Evolutionary conservation across 2,113 vertebrate species (phyloP).

Genomic region (Phalacrocorax carbo): DNA sequence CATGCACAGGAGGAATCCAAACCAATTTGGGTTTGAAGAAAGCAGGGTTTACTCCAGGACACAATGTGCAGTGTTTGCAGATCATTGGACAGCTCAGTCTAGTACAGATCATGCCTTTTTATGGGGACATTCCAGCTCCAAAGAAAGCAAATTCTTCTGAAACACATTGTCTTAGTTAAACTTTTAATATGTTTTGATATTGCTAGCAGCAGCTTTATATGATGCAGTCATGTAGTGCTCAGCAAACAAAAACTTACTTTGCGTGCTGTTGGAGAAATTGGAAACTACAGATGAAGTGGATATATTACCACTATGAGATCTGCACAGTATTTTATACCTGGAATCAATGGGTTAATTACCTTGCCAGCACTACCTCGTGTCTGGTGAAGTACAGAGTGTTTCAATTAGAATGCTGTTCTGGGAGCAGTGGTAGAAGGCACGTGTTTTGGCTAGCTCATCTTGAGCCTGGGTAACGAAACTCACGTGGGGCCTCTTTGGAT

Average conservation of each 20-base stretch:
- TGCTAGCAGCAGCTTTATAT: constrained; percentile 66
- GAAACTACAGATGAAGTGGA: neutral
- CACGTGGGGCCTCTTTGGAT: neutral
- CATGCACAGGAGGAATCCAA: constrained; percentile 42
- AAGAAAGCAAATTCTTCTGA: constrained; percentile 74
- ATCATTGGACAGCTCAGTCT: constrained; percentile 41
- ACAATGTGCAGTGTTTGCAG: constrained; percentile 24
- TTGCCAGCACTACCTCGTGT: neutral
- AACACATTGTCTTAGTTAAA: constrained; percentile 75
- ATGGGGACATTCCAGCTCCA: constrained; percentile 76
- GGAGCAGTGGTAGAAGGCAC: neutral
- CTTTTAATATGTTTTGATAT: constrained; percentile 72
- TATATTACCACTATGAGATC: neutral
- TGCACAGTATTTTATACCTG: neutral
- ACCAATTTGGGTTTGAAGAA: constrained; percentile 57
- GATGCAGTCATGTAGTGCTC: constrained; percentile 33
- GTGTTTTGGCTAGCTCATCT: constrained; percentile 29
- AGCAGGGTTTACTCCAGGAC: constrained; percentile 65
- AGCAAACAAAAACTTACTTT: constrained; percentile 30
- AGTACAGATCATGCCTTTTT: constrained; percentile 73
- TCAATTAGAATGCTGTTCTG: neutral
- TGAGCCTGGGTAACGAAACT: neutral
- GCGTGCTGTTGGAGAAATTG: constrained; percentile 10
- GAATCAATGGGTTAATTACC: neutral
- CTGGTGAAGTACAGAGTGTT: neutral